A percentile compares a stretch with the other conserved stretches of the same genome.
Conservation (phyloP, 2,797 vertebrate species). For the Galagoides demidoff region DNA sequence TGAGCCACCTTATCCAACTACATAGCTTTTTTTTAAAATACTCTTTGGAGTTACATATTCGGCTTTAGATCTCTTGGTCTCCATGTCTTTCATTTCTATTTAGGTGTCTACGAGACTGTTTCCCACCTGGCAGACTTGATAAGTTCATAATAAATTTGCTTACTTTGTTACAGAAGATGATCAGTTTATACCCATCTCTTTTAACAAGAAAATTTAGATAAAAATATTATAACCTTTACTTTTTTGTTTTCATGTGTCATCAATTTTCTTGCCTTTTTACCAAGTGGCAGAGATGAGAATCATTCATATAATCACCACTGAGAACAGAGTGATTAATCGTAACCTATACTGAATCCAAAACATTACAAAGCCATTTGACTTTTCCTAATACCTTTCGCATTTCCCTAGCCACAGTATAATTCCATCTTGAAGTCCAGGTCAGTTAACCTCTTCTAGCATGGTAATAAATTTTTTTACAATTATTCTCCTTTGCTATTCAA, state of each 20-base stretch:
- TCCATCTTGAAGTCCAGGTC: neutral
- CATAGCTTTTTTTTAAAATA: neutral
- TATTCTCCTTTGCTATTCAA: neutral
- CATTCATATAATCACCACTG: neutral
- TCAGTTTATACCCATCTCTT: neutral
- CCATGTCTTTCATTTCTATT: neutral
- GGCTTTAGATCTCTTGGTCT: neutral
- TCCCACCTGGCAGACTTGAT: neutral
- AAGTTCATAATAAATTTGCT: constrained; percentile 3
- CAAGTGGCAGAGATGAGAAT: neutral
- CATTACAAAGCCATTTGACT: neutral
- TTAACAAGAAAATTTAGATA: neutral
- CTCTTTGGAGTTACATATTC: neutral
- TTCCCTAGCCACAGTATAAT: neutral
- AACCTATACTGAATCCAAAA: neutral
- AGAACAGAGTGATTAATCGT: neutral
- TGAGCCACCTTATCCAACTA: too few relatives aligned
- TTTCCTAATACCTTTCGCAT: neutral
- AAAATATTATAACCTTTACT: neutral
- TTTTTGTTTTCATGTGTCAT: neutral
- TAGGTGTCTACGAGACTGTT: neutral
- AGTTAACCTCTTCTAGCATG: neutral
- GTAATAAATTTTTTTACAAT: neutral
- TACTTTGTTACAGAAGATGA: neutral
- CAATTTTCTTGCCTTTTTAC: neutral